Evolutionary conservation across 2,888 invertebrate genomes (phyloP).

Genomic region (Lepidochrysops patricia): DNA sequence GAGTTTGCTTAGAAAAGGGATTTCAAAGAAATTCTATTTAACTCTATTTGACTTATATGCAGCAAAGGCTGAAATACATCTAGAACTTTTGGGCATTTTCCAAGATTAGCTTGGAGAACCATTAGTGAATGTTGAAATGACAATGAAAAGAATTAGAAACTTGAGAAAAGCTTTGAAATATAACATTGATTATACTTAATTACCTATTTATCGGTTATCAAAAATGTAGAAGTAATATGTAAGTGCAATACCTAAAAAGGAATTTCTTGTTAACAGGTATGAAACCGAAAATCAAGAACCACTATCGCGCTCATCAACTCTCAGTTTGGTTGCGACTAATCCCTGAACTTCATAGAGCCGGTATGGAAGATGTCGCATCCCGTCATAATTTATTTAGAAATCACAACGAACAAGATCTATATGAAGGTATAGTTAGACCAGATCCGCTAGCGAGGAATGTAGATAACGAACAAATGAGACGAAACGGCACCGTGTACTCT

Average conservation of each 20-base stretch:
- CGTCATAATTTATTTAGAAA: constrained; percentile 92
- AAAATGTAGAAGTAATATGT: too few relatives aligned
- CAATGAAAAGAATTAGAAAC: not conserved
- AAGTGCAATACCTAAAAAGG: not conserved
- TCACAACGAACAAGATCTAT: constrained; percentile 90
- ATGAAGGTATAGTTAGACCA: constrained; percentile 91
- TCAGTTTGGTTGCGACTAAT: constrained; percentile 96
- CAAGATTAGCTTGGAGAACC: not conserved
- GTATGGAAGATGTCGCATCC: constrained; percentile 91
- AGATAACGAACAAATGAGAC: constrained; percentile 75
- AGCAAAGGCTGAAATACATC: not conserved
- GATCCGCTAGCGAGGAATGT: constrained; percentile 83
- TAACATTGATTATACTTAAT: too few relatives aligned
- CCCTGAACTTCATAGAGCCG: constrained; percentile 90
- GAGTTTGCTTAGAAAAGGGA: constrained; percentile 1
- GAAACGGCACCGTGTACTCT: constrained; percentile 65
- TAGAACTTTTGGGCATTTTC: not conserved
- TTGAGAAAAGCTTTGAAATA: not conserved
- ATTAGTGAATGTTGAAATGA: not conserved
- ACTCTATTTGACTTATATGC: not conserved
- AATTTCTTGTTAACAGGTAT: constrained; percentile 76
- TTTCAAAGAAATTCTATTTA: not conserved
- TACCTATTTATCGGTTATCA: too few relatives aligned
- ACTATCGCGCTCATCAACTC: constrained; percentile 94
- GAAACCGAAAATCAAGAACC: constrained; percentile 93